These are phyloP conservation scores for Scortum barcoo DNA, from an alignment of 2,113 vertebrate genomes.

Conservation along the genomic window DNA sequence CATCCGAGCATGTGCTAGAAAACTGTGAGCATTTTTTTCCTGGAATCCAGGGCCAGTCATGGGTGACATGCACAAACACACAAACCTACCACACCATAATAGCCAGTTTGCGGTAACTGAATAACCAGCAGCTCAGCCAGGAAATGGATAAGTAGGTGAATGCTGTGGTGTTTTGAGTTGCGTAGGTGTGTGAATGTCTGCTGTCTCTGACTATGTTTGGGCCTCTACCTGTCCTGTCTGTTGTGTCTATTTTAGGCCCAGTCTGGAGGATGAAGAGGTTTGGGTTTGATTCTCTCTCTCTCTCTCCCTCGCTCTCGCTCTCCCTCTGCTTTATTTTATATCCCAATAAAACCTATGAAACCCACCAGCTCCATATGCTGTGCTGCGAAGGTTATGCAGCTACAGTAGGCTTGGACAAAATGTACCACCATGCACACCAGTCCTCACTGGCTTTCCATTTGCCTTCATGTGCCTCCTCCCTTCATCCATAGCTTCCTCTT, in stretches of 20 bases:
- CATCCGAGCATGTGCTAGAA: conserved; percentile 65
- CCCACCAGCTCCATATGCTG: conserved; percentile 65
- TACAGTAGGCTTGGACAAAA: conserved; percentile 61
- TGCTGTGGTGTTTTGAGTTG: conserved; percentile 39
- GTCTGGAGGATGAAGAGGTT: conserved; percentile 8
- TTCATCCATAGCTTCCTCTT: conserved; percentile 43
- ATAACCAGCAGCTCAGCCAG: conserved; percentile 63
- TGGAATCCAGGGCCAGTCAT: conserved; percentile 51
- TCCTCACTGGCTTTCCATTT: conserved; percentile 35
- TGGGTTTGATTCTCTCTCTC: conserved; percentile 11
- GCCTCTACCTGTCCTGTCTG: conserved; percentile 58
- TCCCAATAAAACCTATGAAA: conserved; percentile 70
- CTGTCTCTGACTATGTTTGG: conserved; percentile 39
- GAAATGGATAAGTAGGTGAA: conserved; percentile 67
- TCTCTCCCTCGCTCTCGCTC: conserved; percentile 24
- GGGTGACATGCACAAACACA: conserved; percentile 58
- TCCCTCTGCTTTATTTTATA: conserved; percentile 61
- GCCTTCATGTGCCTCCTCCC: conserved; percentile 37
- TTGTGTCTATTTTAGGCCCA: conserved; percentile 51
- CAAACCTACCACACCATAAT: conserved; percentile 58
- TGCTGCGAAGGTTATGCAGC: conserved; percentile 63
- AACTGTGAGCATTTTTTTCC: conserved; percentile 55
- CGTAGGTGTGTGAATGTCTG: conserved; percentile 63
- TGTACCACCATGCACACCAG: conserved; percentile 47
- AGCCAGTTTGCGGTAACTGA: conserved; percentile 63